Evolutionary conservation across 2,888 invertebrate genomes (phyloP), one percentile per base, ranked within the genome.

Genomic region (Pedicia rivosa): DNA sequence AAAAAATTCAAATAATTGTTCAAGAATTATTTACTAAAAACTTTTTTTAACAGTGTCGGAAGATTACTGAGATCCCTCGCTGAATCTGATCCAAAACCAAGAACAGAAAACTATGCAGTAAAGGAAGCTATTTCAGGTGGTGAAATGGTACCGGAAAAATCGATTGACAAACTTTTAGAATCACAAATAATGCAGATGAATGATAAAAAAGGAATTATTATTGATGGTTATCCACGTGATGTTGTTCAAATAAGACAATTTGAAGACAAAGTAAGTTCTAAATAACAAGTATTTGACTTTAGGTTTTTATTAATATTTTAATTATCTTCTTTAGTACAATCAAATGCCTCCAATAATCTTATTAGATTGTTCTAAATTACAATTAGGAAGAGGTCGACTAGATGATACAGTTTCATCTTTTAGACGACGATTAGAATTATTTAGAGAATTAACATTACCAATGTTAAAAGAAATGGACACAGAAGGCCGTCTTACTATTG

Each of bases 211-310:
- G 92, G 94, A 4, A 76, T 94, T 40, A 73, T 97, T 39, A 73
- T 98, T 38, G 95, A 95, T 51, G 95, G 95, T 0, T 97, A 84
- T 57, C 97, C 97, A 0, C 66, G 95, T 38, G 90, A 92, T 51
- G 64, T 90, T 54, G 74, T 77, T 34, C 95, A 97, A 65, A 80
- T 87, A 46, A 70, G 75, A 36, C 73, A 77, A 51, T 97, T 95
- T 57, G 87, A 97, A 61, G 74, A 68, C 39, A 86, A 88, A 74
- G 94, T 92, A 50, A 54, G 53, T 39, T 32, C 32, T 33, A 10
- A 32, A 22, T 25, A 16, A 17, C 20, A 12, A 5, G 19, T 19
- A 10, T 20, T 37, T 15, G 10, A 13, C 13, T 12, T 27, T 25
- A 16, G n/a, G n/a, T 28, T n/a, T 28, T 10, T 16, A 6, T 29